Conservation (phyloP, 2,888 invertebrate species). For the Nesidiocoris tenuis region DNA sequence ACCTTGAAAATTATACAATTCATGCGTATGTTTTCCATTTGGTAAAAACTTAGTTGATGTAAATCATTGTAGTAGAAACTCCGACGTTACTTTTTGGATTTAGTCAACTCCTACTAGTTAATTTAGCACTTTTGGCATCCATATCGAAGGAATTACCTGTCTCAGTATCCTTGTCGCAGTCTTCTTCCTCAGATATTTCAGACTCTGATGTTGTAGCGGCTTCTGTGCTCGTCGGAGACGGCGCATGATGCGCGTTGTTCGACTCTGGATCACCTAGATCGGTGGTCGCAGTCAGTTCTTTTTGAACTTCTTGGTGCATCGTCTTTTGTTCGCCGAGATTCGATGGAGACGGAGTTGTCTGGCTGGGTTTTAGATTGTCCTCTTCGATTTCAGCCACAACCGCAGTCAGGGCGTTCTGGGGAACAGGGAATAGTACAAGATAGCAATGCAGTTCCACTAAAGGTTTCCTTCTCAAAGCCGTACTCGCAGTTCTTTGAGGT, state of each 20-base stretch:
- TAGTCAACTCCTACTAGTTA: too few relatives aligned
- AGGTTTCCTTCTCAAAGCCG: too few relatives aligned
- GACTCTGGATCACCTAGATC: not conserved
- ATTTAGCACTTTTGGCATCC: too few relatives aligned
- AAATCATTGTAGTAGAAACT: too few relatives aligned
- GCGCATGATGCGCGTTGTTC: slow-evolving; percentile 3
- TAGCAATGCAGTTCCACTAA: too few relatives aligned
- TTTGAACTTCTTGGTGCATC: not conserved
- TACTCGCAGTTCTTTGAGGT: too few relatives aligned
- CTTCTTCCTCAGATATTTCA: slow-evolving; percentile 48
- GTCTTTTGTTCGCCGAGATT: not conserved
- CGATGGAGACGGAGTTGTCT: not conserved
- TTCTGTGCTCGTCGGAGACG: slow-evolving; percentile 35
- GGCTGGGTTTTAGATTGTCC: not conserved
- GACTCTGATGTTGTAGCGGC: slow-evolving; percentile 39
- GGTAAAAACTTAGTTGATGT: not conserved
- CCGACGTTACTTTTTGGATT: too few relatives aligned
- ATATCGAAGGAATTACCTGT: too few relatives aligned
- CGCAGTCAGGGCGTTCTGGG: not conserved
- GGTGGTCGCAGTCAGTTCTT: not conserved
- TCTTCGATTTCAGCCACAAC: slow-evolving; percentile 16
- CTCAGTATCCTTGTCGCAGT: slow-evolving; percentile 45
- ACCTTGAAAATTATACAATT: not conserved
- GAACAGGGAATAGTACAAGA: too few relatives aligned
- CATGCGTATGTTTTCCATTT: too few relatives aligned